Conservation (phyloP, 2,797 vertebrate species). For the Adelosebastes latens region DNA sequence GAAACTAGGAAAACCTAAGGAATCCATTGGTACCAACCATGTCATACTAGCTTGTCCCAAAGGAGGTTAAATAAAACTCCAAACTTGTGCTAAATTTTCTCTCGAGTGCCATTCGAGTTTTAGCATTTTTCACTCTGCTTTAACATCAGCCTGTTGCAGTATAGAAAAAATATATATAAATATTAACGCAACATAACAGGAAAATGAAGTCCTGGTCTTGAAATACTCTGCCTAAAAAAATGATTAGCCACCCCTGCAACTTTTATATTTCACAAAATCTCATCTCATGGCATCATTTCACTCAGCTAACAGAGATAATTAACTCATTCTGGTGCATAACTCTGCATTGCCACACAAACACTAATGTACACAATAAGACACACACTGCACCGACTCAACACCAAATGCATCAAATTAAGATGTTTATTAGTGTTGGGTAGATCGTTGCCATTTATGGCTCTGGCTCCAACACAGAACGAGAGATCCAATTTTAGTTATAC, state of each 20-base stretch:
- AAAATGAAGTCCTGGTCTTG: background rate
- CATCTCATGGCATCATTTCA: background rate
- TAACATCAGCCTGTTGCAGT: background rate
- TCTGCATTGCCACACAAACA: background rate
- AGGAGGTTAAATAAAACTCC: too few species aligned
- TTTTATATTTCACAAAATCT: background rate
- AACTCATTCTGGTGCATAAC: background rate
- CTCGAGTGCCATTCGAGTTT: too few species aligned
- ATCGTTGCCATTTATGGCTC: background rate
- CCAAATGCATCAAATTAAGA: constrained; percentile 4
- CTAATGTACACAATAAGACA: background rate
- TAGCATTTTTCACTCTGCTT: background rate
- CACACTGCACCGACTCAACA: background rate
- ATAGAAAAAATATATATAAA: background rate
- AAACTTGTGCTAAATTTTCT: too few species aligned
- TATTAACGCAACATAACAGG: background rate
- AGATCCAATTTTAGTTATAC: constrained; percentile 15
- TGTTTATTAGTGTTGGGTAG: constrained; percentile 10
- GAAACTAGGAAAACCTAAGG: too few species aligned
- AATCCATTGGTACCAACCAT: too few species aligned
- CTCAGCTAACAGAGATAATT: background rate
- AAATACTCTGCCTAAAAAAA: background rate
- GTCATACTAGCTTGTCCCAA: too few species aligned
- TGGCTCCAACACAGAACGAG: background rate
- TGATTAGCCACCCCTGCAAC: background rate